Conservation (phyloP, 2,888 invertebrate species). For the Philhelius pedissequus region DNA sequence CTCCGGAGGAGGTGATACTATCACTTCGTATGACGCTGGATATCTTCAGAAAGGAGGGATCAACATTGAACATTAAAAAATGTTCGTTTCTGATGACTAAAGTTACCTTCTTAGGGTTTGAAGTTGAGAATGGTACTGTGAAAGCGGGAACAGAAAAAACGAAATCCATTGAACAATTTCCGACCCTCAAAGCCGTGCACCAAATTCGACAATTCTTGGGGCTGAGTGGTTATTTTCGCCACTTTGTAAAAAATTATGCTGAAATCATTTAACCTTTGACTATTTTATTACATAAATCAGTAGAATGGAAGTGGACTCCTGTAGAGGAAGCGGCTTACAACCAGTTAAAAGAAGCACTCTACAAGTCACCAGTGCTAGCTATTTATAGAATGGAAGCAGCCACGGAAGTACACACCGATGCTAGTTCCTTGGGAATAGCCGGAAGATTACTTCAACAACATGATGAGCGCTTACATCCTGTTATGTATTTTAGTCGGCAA, state of each 20-base stretch:
- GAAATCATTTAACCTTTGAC: conserved; percentile 63
- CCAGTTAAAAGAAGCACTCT: too few species aligned
- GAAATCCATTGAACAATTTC: background rate
- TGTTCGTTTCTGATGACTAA: background rate
- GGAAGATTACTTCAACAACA: too few species aligned
- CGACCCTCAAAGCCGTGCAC: too few species aligned
- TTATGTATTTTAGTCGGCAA: too few species aligned
- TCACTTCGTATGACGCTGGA: background rate
- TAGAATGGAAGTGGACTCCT: background rate
- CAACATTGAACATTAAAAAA: conserved; percentile 14
- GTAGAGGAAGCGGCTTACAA: background rate
- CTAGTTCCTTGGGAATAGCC: too few species aligned
- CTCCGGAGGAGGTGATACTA: background rate
- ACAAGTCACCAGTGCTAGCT: too few species aligned
- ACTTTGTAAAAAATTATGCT: too few species aligned
- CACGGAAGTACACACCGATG: too few species aligned
- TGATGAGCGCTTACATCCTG: too few species aligned
- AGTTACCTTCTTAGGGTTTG: conserved; percentile 35
- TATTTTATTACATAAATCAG: background rate
- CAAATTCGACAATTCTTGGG: too few species aligned
- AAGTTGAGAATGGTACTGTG: background rate
- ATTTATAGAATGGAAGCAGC: too few species aligned
- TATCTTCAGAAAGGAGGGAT: background rate
- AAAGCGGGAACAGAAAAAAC: conserved; percentile 14
- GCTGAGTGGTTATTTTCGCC: too few species aligned